These are phyloP conservation scores for Pipistrellus pipistrellus DNA, from an alignment of 2,797 vertebrate species.

Conservation along the genomic window DNA sequence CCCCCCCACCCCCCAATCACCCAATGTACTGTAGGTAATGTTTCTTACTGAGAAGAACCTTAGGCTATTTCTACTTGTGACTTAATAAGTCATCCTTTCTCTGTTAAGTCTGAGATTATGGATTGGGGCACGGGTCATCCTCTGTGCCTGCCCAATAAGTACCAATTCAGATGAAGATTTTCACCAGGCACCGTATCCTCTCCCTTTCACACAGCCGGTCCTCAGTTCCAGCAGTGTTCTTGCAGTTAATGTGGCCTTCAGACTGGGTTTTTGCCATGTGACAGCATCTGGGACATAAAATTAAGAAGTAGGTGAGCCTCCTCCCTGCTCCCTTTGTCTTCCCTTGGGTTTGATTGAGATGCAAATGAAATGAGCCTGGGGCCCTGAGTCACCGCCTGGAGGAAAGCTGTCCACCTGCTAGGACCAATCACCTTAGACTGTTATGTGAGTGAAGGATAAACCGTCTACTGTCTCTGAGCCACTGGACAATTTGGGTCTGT, in stretches of 20 bases:
- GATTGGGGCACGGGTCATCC: neutral
- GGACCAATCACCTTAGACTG: neutral
- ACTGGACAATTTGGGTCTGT: neutral
- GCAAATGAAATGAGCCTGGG: neutral
- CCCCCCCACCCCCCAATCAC: neutral
- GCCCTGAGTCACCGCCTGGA: neutral
- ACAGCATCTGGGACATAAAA: neutral
- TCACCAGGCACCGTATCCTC: neutral
- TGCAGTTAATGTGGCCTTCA: neutral
- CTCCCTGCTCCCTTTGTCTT: neutral
- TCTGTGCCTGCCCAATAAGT: neutral
- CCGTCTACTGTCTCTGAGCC: neutral
- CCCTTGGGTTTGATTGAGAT: neutral
- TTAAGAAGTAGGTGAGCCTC: neutral
- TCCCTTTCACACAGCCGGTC: no score
- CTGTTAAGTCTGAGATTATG: neutral
- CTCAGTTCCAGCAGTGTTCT: neutral
- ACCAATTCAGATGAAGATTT: neutral
- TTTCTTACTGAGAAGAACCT: conserved; percentile 12
- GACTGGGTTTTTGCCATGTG: neutral
- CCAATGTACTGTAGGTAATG: neutral
- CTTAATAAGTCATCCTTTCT: neutral
- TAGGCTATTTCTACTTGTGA: neutral
- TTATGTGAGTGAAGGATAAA: neutral
- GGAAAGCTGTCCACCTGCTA: neutral